Conservation (phyloP, 2,113 vertebrate species). For the Tapirus terrestris region DNA sequence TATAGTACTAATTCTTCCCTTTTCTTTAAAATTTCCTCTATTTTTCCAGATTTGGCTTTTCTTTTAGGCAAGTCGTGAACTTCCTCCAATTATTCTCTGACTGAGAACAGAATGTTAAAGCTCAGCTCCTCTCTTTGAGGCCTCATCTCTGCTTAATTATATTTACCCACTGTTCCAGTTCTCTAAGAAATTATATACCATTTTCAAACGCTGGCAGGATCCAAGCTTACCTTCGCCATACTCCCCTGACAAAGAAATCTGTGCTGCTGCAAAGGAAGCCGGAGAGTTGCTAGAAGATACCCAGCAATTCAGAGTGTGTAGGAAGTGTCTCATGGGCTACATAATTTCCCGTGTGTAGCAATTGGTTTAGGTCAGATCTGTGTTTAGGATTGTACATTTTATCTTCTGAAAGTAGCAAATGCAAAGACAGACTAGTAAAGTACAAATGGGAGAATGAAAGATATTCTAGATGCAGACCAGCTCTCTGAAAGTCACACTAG, state of each 20-base stretch:
- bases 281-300: conserved; percentile 65
- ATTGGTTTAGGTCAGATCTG: conserved; percentile 75
- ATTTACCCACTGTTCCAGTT: conserved; percentile 50
- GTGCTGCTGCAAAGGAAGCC: conserved; percentile 53
- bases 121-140: neutral
- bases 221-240: conserved; percentile 69
- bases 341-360: conserved; percentile 73
- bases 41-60: conserved; percentile 77
- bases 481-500: neutral
- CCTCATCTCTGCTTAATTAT: neutral
- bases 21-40: conserved; percentile 64
- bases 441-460: conserved; percentile 75
- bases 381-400: conserved; percentile 74
- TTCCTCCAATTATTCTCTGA: conserved; percentile 78
- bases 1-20: conserved; percentile 68
- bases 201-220: conserved; percentile 71
- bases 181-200: conserved; percentile 73
- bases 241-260: conserved; percentile 24
- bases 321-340: conserved; percentile 17
- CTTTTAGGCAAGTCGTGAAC: conserved; percentile 73
- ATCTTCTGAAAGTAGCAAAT: conserved; percentile 79
- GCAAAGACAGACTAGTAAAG: conserved; percentile 62
- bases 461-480: conserved; percentile 77
- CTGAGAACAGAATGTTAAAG: conserved; percentile 60
- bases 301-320: conserved; percentile 71